Evolutionary conservation across 1,140 invertebrate species (phyloP).

Genomic region (Ectropis grisescens): DNA sequence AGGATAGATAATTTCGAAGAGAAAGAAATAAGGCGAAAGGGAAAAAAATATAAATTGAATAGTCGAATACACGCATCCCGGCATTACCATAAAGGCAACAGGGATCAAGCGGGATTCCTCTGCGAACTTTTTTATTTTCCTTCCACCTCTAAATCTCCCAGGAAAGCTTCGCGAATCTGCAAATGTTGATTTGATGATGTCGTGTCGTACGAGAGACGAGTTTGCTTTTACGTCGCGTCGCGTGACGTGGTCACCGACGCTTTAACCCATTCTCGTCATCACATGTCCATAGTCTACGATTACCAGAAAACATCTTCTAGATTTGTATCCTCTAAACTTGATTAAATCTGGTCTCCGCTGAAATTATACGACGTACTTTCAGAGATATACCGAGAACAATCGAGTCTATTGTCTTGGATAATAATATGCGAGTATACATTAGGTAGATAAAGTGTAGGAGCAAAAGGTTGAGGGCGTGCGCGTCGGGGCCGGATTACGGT

Average conservation of each 20-base stretch:
- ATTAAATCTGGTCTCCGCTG: too few relatives aligned
- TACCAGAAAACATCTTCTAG: too few relatives aligned
- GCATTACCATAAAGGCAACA: constrained; percentile 69
- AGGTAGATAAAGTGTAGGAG: constrained; percentile 10
- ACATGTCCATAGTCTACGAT: constrained; percentile 1
- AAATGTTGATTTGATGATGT: constrained; percentile 70
- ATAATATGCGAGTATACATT: too few relatives aligned
- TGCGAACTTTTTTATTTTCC: constrained; percentile 70
- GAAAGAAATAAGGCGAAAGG: constrained; percentile 63
- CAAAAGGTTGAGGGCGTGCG: constrained; percentile 26
- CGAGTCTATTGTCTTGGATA: too few relatives aligned
- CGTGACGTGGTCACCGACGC: neutral
- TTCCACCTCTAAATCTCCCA: constrained; percentile 67
- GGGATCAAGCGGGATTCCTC: constrained; percentile 66
- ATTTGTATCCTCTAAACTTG: too few relatives aligned
- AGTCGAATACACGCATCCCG: constrained; percentile 69
- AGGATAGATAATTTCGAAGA: constrained; percentile 66
- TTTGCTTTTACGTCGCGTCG: constrained; percentile 10
- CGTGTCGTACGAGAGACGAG: constrained; percentile 27
- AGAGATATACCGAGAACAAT: too few relatives aligned
- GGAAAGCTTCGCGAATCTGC: constrained; percentile 67
- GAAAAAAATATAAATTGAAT: constrained; percentile 70
- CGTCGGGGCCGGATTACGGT: constrained; percentile 26
- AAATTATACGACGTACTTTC: too few relatives aligned
- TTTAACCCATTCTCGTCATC: neutral